Evolutionary conservation across 2,113 vertebrate species (phyloP), one percentile per base, ranked within the genome.

Genomic region (Psittacula cyanocephala): DNA sequence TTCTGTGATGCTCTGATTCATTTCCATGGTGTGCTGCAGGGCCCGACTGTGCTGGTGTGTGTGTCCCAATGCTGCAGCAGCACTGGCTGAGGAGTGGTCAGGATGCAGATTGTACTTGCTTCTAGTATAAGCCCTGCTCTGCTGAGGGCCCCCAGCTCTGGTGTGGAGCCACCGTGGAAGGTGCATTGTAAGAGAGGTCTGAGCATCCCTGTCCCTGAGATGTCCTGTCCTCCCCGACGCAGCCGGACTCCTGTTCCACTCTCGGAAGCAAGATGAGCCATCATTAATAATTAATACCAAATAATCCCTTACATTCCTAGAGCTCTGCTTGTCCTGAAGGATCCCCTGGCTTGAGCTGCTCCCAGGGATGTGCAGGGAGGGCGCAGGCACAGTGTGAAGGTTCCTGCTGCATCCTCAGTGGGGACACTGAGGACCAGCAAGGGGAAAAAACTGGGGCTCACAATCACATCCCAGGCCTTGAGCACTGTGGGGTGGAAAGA

Each of bases 281-380:
- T 82, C 62, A 89, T 96, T 96, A 91, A 96, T 96, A 93, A 91
- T 93, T 94, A 81, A 94, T 64, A 33, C 49, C 59, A 2, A 79
- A 95, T 76, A 85, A 91, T 57, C 70, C 57, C 84, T 49, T 39
- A 79, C 89, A 64, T 87, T 89, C 70, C 59, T 57, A 18, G 17
- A 85, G 70, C 23, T 80, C 20, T 0, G 2, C 90, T 81, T 11
- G 31, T 74, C 92, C 74, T 33, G 64, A 69, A 84, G 80, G 69
- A 47, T 86, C 33, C 68, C 69, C 18, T 0, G 1, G 69, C 86
- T 91, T 1, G 0, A 62, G 80, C 44, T 12, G 1, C 19, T 86
- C 67, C 47, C 0, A 0, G 25, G 68, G n/a, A 67, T 0, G 5
- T 2, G 5, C 28, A 13, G 55, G 60, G 46, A 68, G 68, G 68